Conservation (phyloP, 2,888 invertebrate genomes). For the Micoletzkya japonica region DNA sequence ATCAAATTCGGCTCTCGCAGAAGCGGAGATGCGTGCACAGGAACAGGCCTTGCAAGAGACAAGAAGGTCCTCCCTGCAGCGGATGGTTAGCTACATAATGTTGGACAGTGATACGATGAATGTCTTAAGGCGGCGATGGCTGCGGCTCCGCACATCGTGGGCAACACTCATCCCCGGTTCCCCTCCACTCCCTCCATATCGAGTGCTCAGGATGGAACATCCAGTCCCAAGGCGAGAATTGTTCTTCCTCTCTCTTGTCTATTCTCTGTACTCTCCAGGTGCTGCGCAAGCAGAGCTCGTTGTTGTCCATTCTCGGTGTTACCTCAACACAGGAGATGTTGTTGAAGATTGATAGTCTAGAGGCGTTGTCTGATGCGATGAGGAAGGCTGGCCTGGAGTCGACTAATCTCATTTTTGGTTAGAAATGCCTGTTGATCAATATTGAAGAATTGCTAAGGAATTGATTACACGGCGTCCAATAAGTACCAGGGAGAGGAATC, state of each 20-base stretch:
- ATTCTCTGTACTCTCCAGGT: neutral
- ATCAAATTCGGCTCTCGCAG: conserved; percentile 3
- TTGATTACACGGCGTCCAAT: conserved; percentile 70
- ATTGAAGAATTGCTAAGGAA: conserved; percentile 43
- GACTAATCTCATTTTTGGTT: conserved; percentile 68
- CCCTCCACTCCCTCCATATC: conserved; percentile 26
- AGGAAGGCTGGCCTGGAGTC: conserved; percentile 66
- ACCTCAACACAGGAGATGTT: conserved; percentile 62
- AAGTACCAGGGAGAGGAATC: conserved; percentile 69
- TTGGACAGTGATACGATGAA: neutral
- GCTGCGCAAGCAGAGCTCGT: conserved; percentile 50
- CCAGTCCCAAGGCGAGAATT: conserved; percentile 12
- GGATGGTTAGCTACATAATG: neutral
- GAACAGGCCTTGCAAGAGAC: conserved; percentile 21
- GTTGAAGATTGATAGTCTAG: conserved; percentile 62
- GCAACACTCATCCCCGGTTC: conserved; percentile 17
- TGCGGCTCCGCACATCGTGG: conserved; percentile 23
- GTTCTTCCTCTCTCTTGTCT: neutral
- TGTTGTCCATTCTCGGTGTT: conserved; percentile 53
- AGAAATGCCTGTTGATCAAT: neutral
- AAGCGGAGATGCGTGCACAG: conserved; percentile 28
- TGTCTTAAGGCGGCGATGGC: conserved; percentile 21
- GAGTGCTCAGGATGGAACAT: conserved; percentile 1
- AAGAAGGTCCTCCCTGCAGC: conserved; percentile 2
- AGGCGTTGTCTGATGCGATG: conserved; percentile 64